These are phyloP conservation scores for Athalia cordata DNA, from an alignment of 2,888 invertebrate genomes.

Conservation along the genomic window DNA sequence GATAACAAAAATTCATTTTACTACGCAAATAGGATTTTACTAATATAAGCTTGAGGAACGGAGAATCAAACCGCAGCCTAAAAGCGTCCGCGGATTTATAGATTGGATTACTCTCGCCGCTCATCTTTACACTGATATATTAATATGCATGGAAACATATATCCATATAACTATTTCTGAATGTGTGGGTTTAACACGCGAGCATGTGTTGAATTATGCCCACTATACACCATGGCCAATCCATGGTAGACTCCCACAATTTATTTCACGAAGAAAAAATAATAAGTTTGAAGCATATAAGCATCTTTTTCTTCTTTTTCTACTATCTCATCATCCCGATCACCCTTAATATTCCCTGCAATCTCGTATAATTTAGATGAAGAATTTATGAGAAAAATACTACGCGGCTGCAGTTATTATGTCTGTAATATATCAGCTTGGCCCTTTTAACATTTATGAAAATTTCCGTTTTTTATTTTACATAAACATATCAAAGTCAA, in stretches of 20 bases:
- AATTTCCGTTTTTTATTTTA: too few species aligned
- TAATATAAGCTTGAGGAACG: too few species aligned
- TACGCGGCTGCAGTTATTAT: not conserved
- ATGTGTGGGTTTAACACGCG: not conserved
- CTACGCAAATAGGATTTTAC: too few species aligned
- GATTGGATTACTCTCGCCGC: slow-evolving; percentile 12
- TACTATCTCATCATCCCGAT: not conserved
- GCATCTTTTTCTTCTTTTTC: not conserved
- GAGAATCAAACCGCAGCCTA: not conserved
- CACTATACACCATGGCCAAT: not conserved
- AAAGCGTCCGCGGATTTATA: not conserved
- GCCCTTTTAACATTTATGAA: too few species aligned
- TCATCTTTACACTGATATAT: too few species aligned
- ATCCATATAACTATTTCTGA: too few species aligned
- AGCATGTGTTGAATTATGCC: slow-evolving; percentile 17
- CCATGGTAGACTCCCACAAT: slow-evolving; percentile 21
- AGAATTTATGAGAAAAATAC: too few species aligned
- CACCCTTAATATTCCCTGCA: too few species aligned
- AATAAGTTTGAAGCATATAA: slow-evolving; percentile 7
- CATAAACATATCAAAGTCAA: too few species aligned
- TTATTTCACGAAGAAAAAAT: not conserved
- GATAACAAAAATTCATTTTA: too few species aligned
- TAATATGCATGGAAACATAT: too few species aligned
- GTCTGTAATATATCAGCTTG: not conserved
- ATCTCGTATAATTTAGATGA: too few species aligned